Conservation (phyloP, 2,113 vertebrate species). For the Ceyx cyanopectus region DNA sequence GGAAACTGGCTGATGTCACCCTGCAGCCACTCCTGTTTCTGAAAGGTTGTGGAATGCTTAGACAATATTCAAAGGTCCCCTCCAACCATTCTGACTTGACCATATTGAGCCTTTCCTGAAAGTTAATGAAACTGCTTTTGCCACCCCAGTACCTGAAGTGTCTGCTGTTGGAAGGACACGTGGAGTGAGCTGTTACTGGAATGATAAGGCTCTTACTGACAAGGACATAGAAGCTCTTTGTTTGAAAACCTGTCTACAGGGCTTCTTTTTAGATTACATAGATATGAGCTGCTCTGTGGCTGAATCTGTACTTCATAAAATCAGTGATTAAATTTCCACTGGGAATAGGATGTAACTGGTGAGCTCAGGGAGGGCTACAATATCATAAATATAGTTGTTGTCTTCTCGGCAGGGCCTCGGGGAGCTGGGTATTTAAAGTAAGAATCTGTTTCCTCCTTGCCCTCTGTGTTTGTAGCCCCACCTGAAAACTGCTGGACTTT, state of each 20-base stretch:
- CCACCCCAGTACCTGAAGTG: background rate
- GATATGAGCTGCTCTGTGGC: background rate
- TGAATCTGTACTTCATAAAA: slow-evolving; percentile 20
- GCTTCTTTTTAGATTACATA: background rate
- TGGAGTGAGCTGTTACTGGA: background rate
- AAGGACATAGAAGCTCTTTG: background rate
- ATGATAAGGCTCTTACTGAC: background rate
- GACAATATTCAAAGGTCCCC: background rate
- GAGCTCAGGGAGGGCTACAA: background rate
- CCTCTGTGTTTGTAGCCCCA: background rate
- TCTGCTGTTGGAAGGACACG: background rate
- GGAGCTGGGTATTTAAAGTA: background rate
- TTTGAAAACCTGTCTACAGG: slow-evolving; percentile 17
- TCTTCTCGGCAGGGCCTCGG: background rate
- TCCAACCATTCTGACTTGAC: background rate
- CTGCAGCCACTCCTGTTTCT: fast-evolving
- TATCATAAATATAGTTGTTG: slow-evolving; percentile 3
- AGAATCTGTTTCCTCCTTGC: background rate
- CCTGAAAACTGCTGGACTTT: background rate
- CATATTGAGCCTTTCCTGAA: background rate
- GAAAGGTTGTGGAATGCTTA: fast-evolving
- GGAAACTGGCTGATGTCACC: background rate
- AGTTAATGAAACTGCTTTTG: background rate
- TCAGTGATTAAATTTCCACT: slow-evolving; percentile 32
- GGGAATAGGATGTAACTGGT: slow-evolving; percentile 2